A percentile compares a stretch with the other conserved stretches of the same genome.
These are phyloP conservation scores for Gobio occitaniae DNA, from an alignment of 2,797 vertebrate genomes.

Conservation along the genomic window DNA sequence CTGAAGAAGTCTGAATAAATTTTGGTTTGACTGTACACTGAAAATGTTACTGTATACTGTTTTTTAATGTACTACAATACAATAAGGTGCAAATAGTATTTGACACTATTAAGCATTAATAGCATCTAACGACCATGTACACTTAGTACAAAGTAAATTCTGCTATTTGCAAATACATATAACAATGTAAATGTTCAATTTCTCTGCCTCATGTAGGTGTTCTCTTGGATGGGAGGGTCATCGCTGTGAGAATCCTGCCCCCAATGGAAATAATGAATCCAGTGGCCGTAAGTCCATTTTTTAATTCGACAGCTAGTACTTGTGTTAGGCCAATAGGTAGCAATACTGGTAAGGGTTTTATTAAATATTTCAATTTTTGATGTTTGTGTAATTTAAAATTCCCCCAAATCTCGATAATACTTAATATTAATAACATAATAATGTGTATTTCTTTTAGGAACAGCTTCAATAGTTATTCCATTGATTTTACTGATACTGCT, in stretches of 20 bases:
- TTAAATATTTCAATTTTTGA: neutral
- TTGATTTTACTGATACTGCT: conserved; percentile 85
- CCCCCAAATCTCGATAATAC: neutral
- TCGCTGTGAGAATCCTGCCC: conserved; percentile 80
- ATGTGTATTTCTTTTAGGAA: conserved; percentile 71
- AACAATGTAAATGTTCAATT: neutral
- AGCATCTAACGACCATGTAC: too few relatives aligned
- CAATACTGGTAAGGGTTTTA: neutral
- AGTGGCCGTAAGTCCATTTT: conserved; percentile 79
- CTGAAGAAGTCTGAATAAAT: too few relatives aligned
- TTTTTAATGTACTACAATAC: too few relatives aligned
- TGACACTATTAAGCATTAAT: too few relatives aligned
- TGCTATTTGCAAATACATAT: neutral
- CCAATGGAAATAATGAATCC: conserved; percentile 63
- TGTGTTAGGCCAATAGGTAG: neutral
- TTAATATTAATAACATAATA: neutral
- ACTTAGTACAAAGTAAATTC: too few relatives aligned
- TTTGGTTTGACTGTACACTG: too few relatives aligned
- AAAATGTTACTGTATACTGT: too few relatives aligned
- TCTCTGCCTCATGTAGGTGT: conserved; percentile 78
- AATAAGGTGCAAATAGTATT: too few relatives aligned
- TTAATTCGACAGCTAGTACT: neutral
- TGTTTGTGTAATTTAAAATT: neutral
- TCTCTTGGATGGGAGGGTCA: conserved; percentile 80
- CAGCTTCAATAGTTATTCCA: conserved; percentile 87